phyloP scores from a whole-genome alignment of 2,888 invertebrate genomes.

The Syritta pipiens region DNA sequence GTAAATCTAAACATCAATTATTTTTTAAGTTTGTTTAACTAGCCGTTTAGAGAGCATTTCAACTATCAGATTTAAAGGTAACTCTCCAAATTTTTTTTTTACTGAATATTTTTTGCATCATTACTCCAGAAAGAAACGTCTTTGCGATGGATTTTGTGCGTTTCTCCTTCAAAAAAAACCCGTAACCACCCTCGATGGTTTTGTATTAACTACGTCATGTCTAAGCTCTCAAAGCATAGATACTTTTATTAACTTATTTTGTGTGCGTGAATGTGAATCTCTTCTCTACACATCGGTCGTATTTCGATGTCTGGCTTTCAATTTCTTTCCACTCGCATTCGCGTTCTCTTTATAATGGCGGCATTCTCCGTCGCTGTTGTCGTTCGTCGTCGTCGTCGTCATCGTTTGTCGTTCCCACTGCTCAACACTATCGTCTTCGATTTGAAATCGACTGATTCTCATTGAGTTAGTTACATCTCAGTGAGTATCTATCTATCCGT shows the following conservation, averaged over 20 bases:
- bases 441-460: conserved; percentile 37
- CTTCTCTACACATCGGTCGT: background rate
- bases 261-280: conserved; percentile 34
- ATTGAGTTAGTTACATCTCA: conserved; percentile 49
- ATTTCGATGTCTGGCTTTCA: conserved; percentile 17
- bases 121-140: background rate
- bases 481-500: conserved; percentile 56
- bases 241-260: conserved; percentile 35
- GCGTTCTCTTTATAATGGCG: conserved; percentile 45
- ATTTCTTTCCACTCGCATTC: conserved; percentile 22
- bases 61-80: too few species aligned
- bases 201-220: conserved; percentile 20
- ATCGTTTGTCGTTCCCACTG: too few species aligned
- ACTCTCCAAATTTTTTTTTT: too few species aligned
- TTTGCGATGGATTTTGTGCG: background rate
- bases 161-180: too few species aligned
- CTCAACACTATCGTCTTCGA: conserved; percentile 10
- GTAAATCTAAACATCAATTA: too few species aligned
- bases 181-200: too few species aligned
- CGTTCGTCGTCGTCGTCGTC: background rate
- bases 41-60: too few species aligned
- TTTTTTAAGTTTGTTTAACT: too few species aligned
- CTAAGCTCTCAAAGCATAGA: conserved; percentile 26
- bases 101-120: too few species aligned
- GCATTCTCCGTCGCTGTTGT: conserved; percentile 11